These are phyloP conservation scores for Digitonthophagus gazella DNA, from an alignment of 2,888 invertebrate species.

Conservation along the genomic window DNA sequence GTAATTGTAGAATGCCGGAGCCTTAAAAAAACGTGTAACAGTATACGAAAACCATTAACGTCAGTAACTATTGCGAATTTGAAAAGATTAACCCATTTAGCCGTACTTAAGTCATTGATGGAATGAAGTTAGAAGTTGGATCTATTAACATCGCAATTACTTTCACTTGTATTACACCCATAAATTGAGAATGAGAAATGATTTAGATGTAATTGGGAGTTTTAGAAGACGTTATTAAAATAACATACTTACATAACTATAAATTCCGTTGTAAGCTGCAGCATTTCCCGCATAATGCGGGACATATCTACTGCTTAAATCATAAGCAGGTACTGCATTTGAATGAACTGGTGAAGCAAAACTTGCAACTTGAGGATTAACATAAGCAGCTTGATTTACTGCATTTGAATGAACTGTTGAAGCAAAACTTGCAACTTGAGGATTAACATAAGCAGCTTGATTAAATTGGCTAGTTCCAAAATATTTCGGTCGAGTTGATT, in stretches of 20 bases:
- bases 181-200: no score
- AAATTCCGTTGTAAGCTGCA: not conserved
- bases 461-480: conserved; percentile 1
- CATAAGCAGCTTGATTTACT: not conserved
- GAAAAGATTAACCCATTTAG: no score
- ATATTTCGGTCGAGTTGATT: conserved; percentile 12
- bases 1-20: conserved; percentile 61
- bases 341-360: not conserved
- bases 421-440: not conserved
- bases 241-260: not conserved
- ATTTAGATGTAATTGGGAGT: no score
- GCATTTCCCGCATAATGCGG: not conserved
- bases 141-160: no score
- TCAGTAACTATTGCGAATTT: not conserved
- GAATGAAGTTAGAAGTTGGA: no score
- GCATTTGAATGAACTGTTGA: no score
- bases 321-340: not conserved
- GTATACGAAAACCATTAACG: no score
- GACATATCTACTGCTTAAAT: not conserved
- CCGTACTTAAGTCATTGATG: no score
- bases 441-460: conserved; percentile 1
- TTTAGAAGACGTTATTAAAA: no score
- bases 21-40: conserved; percentile 1
- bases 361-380: not conserved
- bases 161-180: no score